These are phyloP conservation scores for Spinibarbus caldwelli DNA, from an alignment of 2,797 vertebrate genomes.

Conservation along the genomic window DNA sequence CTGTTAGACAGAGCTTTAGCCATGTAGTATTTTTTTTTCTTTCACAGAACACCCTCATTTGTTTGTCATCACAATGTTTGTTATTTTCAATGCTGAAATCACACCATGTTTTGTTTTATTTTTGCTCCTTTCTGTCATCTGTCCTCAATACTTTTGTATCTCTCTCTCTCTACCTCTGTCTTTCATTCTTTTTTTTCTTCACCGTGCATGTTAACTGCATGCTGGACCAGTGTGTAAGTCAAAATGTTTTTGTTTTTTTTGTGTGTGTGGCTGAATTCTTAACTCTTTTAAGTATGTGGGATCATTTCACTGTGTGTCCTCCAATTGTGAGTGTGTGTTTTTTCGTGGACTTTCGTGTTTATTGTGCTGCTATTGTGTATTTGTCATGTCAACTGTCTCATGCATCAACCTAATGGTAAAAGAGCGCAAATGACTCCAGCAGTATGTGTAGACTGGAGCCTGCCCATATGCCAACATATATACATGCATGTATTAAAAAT, in stretches of 20 bases:
- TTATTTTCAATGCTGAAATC: conserved; percentile 57
- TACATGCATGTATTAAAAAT: not conserved
- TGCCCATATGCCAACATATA: not conserved
- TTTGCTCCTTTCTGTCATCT: conserved; percentile 51
- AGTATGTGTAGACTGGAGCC: too few species aligned
- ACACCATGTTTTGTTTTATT: conserved; percentile 59
- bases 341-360: conserved; percentile 43
- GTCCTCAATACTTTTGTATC: conserved; percentile 56
- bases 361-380: conserved; percentile 36
- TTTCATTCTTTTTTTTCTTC: conserved; percentile 59
- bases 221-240: conserved; percentile 89
- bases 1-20: conserved; percentile 26
- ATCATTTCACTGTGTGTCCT: conserved; percentile 38
- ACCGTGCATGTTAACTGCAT: conserved; percentile 80
- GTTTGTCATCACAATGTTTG: conserved; percentile 52
- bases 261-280: conserved; percentile 44
- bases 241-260: conserved; percentile 39
- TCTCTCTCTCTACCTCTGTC: conserved; percentile 61
- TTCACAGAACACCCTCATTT: conserved; percentile 35
- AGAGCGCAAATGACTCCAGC: not conserved
- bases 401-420: conserved; percentile 44
- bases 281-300: conserved; percentile 36
- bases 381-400: conserved; percentile 38
- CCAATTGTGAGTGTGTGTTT: conserved; percentile 41
- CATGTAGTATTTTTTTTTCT: conserved; percentile 37